Base-by-base conservation (phyloP, 2,888 invertebrate genomes). In the Patella depressa region DNA sequence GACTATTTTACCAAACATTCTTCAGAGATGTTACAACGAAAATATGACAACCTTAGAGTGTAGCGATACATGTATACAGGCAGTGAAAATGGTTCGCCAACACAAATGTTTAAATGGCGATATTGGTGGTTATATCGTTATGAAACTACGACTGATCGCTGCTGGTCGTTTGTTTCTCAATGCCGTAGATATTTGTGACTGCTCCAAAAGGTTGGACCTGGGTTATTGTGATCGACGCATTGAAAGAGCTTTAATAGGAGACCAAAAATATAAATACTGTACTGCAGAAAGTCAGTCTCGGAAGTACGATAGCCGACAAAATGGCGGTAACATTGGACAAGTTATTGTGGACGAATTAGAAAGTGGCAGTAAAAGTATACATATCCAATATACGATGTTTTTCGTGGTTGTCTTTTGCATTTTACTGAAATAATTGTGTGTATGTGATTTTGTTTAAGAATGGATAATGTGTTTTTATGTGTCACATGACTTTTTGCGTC, bases 131-230 rank as follows among this genome's bases (percentile, higher is more conserved):
- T 80, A 80, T 74, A 65, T 78, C 45, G 69, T 80, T 34, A 45
- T 34, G n/a, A 80, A 80, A 70, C 71, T 80, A 19, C 73, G 71
- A 29, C 59, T 2, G 24, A 73, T 19, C 12, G 57, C n/a, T 17
- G 17, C 73, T 14, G 79, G 75, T 2, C 65, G 55, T 3, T 14
- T 29, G 29, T 74, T 82, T 59, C 71, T 80, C 2, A 74, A 75
- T 45, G 79, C 80, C 5, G 55, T 80, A 59, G 72, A 80, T 69
- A 80, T 78, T 3, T 82, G 82, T 65, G 80, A 81, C 17, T 81
- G 82, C 57, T 78, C 78, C 45, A 15, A 73, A 4, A 55, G 76
- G 19, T 80, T 78, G 73, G 76, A 76, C 53, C 79, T 70, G 55
- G 72, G 72, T 15, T 76, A 73, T 78, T 82, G 82, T 29, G 82